A percentile compares a stretch with the other conserved stretches of the same genome.
Evolutionary conservation across 1,140 invertebrate genomes (phyloP).

Genomic region (Bradysia coprophila): DNA sequence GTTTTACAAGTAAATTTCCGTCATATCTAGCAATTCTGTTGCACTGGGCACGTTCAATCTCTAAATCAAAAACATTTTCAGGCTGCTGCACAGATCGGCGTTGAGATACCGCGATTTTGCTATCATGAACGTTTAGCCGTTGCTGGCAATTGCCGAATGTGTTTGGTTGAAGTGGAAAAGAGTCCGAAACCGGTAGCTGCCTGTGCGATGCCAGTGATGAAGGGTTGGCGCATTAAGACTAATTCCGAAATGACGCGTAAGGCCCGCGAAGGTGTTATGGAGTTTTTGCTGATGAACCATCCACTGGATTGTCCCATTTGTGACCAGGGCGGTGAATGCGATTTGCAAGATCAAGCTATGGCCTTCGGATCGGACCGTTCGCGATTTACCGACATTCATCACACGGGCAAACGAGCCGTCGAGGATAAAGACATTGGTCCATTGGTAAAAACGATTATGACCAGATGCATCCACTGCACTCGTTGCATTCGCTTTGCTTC

Average conservation of each 20-base stretch:
- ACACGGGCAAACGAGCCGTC: constrained; percentile 88
- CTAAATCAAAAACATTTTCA: constrained; percentile 18
- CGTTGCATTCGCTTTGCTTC: constrained; percentile 93
- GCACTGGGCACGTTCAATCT: constrained; percentile 51
- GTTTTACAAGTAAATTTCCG: constrained; percentile 88
- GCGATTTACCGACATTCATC: constrained; percentile 84
- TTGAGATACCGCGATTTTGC: constrained; percentile 98
- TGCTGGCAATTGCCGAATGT: constrained; percentile 98
- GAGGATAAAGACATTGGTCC: constrained; percentile 99
- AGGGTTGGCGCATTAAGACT: constrained; percentile 89
- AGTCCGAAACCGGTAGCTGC: constrained; percentile 88
- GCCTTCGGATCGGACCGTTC: constrained; percentile 95
- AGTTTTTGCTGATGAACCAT: constrained; percentile 96
- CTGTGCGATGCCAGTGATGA: constrained; percentile 99
- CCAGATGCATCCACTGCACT: constrained; percentile 98
- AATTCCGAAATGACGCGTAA: constrained; percentile 89
- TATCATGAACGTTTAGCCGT: constrained; percentile 97
- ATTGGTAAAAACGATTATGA: constrained; percentile 98
- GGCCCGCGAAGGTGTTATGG: constrained; percentile 94
- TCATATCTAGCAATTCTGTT: constrained; percentile 92
- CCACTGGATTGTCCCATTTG: constrained; percentile 99
- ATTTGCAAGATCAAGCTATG: constrained; percentile 97
- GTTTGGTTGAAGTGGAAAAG: constrained; percentile 98
- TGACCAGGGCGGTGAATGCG: constrained; percentile 99
- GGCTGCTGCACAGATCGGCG: constrained; percentile 89